Conservation (phyloP, 2,113 vertebrate genomes). For the Recurvirostra avosetta region DNA sequence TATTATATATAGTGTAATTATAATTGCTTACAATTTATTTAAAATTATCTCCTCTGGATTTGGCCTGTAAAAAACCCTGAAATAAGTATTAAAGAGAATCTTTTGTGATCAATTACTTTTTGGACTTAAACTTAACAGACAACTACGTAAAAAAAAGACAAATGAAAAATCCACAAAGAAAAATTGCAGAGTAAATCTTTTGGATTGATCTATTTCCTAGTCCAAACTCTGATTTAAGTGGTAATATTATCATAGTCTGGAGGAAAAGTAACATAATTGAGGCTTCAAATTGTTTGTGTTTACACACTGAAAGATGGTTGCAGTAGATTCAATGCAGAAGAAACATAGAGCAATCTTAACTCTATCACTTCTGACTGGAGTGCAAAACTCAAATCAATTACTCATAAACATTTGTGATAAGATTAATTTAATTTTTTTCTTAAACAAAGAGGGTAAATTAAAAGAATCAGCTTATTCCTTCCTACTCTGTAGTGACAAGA, state of each 20-base stretch:
- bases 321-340: neutral
- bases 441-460: conserved; percentile 81
- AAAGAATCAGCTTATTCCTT: conserved; percentile 79
- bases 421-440: conserved; percentile 78
- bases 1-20: neutral
- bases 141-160: neutral
- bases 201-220: neutral
- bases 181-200: neutral
- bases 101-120: neutral
- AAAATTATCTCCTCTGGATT: neutral
- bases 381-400: conserved; percentile 75
- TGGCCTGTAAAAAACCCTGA: neutral
- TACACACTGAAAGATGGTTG: neutral
- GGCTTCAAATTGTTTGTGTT: neutral
- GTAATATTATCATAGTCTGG: neutral
- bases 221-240: neutral
- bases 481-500: conserved; percentile 81
- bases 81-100: neutral
- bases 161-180: neutral
- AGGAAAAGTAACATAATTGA: neutral
- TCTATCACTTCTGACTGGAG: conserved; percentile 61
- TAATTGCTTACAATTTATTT: neutral
- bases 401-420: conserved; percentile 78
- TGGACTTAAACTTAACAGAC: neutral
- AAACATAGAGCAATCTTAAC: conserved; percentile 20